phyloP scores from a whole-genome alignment of 1,140 invertebrate genomes.

The Hylaeus volcanicus region DNA sequence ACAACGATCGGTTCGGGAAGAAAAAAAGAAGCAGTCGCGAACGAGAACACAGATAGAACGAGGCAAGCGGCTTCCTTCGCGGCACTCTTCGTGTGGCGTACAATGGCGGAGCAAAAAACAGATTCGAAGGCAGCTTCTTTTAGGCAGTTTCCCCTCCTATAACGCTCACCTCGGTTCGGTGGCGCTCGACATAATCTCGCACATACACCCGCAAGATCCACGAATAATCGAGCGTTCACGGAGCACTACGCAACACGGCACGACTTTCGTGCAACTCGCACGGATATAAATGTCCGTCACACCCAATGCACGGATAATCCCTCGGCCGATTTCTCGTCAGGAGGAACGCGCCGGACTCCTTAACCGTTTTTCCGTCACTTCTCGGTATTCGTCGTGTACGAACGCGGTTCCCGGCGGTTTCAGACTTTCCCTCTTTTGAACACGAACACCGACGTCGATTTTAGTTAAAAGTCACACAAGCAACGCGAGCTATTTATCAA shows the following conservation, averaged over 20 bases:
- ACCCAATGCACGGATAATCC: constrained; percentile 66
- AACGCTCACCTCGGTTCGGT: constrained; percentile 60
- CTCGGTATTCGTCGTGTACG: neutral
- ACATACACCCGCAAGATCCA: constrained; percentile 36
- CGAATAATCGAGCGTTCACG: constrained; percentile 38
- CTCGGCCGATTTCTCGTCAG: constrained; percentile 24
- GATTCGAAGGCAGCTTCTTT: constrained; percentile 59
- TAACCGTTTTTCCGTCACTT: constrained; percentile 41
- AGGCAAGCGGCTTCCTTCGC: constrained; percentile 54
- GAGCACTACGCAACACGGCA: constrained; percentile 42
- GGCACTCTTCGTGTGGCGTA: constrained; percentile 47
- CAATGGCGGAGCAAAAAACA: constrained; percentile 71
- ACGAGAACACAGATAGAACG: constrained; percentile 29
- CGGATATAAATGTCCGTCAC: constrained; percentile 64
- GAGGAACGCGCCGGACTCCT: constrained; percentile 30
- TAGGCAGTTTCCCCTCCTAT: constrained; percentile 39
- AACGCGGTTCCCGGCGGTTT: neutral
- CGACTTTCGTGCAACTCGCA: constrained; percentile 38
- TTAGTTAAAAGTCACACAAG: constrained; percentile 54
- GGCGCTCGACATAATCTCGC: constrained; percentile 55
- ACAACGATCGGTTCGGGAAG: neutral
- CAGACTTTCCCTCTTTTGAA: constrained; percentile 15
- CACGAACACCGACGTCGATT: constrained; percentile 49
- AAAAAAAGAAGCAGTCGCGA: constrained; percentile 5
- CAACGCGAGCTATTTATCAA: constrained; percentile 67